phyloP scores from a whole-genome alignment of 2,113 vertebrate genomes.

The Corydoras maculifer region DNA sequence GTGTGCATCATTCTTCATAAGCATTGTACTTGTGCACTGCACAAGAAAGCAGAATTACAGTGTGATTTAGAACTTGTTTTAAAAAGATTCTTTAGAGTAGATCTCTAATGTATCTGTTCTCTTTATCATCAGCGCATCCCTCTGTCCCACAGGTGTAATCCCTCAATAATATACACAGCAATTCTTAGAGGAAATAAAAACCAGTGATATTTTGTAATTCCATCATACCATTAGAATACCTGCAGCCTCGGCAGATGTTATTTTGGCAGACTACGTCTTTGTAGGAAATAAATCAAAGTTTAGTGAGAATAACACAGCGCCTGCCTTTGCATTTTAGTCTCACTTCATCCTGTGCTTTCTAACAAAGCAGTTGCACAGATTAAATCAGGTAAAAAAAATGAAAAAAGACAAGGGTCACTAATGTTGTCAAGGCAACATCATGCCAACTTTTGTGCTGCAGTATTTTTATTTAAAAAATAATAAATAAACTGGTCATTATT shows the following conservation, averaged over 20 bases:
- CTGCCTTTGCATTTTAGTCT: slow-evolving; percentile 30
- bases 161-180: slow-evolving; percentile 8
- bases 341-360: slow-evolving; percentile 45
- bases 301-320: slow-evolving; percentile 1
- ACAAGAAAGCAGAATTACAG: not conserved
- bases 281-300: not conserved
- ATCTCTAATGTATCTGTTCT: slow-evolving; percentile 21
- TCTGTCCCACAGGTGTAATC: slow-evolving; percentile 15
- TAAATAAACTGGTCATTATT: slow-evolving; percentile 36
- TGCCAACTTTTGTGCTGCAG: slow-evolving; percentile 39
- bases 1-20: not conserved
- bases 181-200: slow-evolving; percentile 4
- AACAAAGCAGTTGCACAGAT: slow-evolving; percentile 35
- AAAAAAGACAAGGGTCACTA: slow-evolving; percentile 20
- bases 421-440: slow-evolving; percentile 26
- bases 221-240: slow-evolving; percentile 1
- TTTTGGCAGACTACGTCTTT: not conserved
- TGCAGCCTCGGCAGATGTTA: slow-evolving; percentile 5
- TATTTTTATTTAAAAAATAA: slow-evolving; percentile 35
- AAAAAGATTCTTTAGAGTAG: slow-evolving; percentile 21
- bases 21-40: not conserved
- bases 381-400: slow-evolving; percentile 29
- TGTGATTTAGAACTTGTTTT: not conserved
- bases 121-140: not conserved
- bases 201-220: slow-evolving; percentile 2